Evolutionary conservation across 2,113 vertebrate genomes (phyloP).

Genomic region (Mobula birostris): DNA sequence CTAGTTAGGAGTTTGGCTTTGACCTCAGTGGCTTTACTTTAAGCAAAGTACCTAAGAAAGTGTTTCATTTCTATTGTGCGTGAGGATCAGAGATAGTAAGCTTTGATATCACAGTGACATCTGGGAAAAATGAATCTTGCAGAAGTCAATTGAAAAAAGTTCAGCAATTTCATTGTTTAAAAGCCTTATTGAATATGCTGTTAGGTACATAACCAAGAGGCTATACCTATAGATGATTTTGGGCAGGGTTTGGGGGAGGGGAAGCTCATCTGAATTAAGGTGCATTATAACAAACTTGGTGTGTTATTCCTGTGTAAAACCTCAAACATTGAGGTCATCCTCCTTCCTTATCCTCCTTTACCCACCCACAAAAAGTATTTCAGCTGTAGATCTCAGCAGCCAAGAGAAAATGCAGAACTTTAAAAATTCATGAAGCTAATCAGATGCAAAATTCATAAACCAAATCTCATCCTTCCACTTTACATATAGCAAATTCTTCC

Average conservation of each 20-base stretch:
- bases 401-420: slow-evolving; percentile 24
- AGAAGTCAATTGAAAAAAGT: neutral
- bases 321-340: no score
- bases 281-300: neutral
- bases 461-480: neutral
- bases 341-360: neutral
- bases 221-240: neutral
- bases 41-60: neutral
- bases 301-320: no score
- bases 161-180: slow-evolving; percentile 10
- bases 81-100: neutral
- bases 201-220: neutral
- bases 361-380: neutral
- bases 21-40: neutral
- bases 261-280: neutral
- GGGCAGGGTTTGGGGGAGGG: neutral
- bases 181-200: neutral
- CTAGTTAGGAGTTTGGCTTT: neutral
- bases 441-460: slow-evolving; percentile 21
- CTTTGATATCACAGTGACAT: neutral
- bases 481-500: neutral
- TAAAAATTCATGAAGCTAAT: slow-evolving; percentile 7
- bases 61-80: neutral
- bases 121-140: neutral
- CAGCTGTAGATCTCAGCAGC: neutral